Evolutionary conservation across 2,888 invertebrate genomes (phyloP), one percentile per base, ranked within the genome.

Genomic region (Oasisia sp.): DNA sequence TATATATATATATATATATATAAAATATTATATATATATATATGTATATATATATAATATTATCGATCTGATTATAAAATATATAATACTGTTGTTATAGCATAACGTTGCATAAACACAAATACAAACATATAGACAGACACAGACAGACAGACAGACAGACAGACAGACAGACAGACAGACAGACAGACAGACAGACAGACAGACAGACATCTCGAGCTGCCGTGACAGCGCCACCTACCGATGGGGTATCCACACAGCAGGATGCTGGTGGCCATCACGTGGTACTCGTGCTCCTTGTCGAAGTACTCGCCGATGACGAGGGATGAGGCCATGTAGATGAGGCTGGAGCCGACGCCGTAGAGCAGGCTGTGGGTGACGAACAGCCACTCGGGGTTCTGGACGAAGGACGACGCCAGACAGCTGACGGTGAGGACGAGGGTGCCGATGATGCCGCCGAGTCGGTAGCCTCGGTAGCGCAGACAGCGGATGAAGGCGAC

Each of bases 271-370:
- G 95, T 95, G 38, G 95, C 95, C 89, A 95, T 93, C n/a, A 95
- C 95, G 93, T 95, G 95, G 92, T 94, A 94, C 91, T 93, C 93
- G 93, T 95, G 95, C 32, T 94, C 92, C 92, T 94, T 94, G 93
- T 94, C 94, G 92, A 95, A 95, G 92, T 95, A 95, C 38, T 95
- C 95, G n/a, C 94, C 95, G 89, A 95, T 95, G 91, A 95, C 93
- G 32, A 95, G 93, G 0, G 94, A 95, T n/a, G 94, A 94, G 4
- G 94, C 94, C 95, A 95, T 95, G 93, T 94, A 95, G 92, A 94
- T 93, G 92, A 95, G 93, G 89, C 94, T 94, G 14, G 94, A 94
- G n/a, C 95, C 95, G 9, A 95, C 91, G 44, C 95, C 95, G 92
- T 95, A 95, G 45, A 91, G 89, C 19, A 94, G 32, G 89, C 93